Evolutionary conservation across 2,113 vertebrate species (phyloP), one percentile per base, ranked within the genome.

Genomic region (Columbina picui): DNA sequence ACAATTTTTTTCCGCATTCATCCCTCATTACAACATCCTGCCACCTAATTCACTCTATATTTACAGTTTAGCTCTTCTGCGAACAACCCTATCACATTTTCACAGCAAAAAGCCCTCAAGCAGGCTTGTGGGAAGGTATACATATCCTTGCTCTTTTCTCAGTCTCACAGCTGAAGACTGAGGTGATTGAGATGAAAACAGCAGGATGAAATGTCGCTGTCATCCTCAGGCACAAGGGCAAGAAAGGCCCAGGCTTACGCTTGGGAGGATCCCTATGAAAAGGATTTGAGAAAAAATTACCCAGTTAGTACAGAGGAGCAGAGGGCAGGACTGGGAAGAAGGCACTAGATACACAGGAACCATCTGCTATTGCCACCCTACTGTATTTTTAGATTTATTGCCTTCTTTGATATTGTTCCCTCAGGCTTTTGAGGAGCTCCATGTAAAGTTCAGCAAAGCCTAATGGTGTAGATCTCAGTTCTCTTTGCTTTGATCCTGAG

Each of bases 101-200:
- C 55, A 25, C 10, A 41, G 34, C 10, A 52, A 47, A 56, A 79
- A 88, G 9, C 39, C 70, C 3, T 1, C 4, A 4, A 32, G 29
- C 0, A 1, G 4, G n/a, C 38, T 59, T 71, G 52, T 41, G 57
- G 50, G 13, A 41, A 63, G 52, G 5, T 50, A 8, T 12, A 10
- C 0, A 3, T 11, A 7, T 27, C 59, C 50, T 63, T 3, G 2
- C 15, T 29, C 43, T 15, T 30, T 64, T 26, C 63, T 89, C 25
- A 19, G 21, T 47, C n/a, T 49, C 0, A 0, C 59, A 73, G 50
- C 34, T 60, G 43, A 36, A 47, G 39, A 11, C 30, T 77, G 20
- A 65, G 34, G 25, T 41, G 47, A 36, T 0, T 29, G 47, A 32
- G 56, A 34, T 69, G 64, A 69, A 83, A 80, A 16, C 2, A 26